A percentile compares a stretch with the other conserved stretches of the same genome.
Evolutionary conservation across 2,113 vertebrate genomes (phyloP).

Genomic region (Machaerirhynchus nigripectus): DNA sequence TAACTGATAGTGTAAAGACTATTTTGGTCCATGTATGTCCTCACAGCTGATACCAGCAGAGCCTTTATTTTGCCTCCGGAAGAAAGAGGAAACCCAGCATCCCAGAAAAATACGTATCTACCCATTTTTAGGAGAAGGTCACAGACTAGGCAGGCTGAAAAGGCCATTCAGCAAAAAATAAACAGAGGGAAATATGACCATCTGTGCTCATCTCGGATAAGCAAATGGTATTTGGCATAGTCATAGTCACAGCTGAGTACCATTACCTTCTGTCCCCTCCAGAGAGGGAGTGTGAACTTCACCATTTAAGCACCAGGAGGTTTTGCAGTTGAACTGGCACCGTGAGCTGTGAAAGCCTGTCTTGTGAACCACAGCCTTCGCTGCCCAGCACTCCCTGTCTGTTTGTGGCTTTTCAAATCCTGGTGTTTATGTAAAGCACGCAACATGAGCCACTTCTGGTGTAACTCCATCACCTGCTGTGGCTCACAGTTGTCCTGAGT

Average conservation of each 20-base stretch:
- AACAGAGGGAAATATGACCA: conserved; percentile 56
- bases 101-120: background rate
- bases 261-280: conserved; percentile 44
- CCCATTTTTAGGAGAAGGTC: conserved; percentile 52
- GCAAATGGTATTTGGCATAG: conserved; percentile 52
- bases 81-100: background rate
- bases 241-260: conserved; percentile 55
- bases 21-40: accelerated
- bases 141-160: conserved; percentile 54
- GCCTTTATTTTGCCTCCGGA: background rate
- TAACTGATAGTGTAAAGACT: background rate
- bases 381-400: background rate
- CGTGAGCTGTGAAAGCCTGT: background rate
- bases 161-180: conserved; percentile 64
- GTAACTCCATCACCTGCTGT: background rate
- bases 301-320: conserved; percentile 57
- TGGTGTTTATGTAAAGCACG: background rate
- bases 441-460: background rate
- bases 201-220: conserved; percentile 50
- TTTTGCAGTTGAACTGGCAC: conserved; percentile 27
- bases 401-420: background rate
- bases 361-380: background rate
- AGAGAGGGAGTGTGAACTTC: conserved; percentile 42
- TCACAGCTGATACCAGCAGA: background rate
- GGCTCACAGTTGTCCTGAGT: background rate